phyloP scores from a whole-genome alignment of 1,140 invertebrate species.

The Leptinotarsa texana region DNA sequence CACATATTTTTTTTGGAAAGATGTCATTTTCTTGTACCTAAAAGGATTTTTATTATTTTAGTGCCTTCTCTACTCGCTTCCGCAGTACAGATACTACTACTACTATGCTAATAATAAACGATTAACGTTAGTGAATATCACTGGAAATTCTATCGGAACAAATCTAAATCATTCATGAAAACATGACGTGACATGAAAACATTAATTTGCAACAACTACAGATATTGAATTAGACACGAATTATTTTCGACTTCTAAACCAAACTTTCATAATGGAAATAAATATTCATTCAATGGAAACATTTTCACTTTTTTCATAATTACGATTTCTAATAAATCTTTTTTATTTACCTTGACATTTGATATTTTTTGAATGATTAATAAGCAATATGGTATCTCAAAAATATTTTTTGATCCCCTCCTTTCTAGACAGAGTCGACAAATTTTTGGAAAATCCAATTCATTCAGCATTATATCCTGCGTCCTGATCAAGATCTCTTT shows the following conservation, averaged over 20 bases:
- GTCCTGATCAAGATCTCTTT: background rate
- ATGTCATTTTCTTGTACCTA: constrained; percentile 16
- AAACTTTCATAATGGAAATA: background rate
- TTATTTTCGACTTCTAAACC: background rate
- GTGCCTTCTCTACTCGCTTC: background rate
- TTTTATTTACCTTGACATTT: constrained; percentile 12
- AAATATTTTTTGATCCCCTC: background rate
- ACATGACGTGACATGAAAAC: no score
- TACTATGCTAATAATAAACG: background rate
- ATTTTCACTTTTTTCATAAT: no score
- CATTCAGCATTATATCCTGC: background rate
- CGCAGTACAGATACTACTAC: no score
- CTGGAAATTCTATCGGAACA: no score
- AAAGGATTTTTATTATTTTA: background rate
- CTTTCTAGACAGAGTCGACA: constrained; percentile 16
- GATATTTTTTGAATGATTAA: background rate
- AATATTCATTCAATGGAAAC: no score
- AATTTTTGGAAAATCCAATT: constrained; percentile 20
- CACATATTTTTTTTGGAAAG: constrained; percentile 11
- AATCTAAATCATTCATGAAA: no score
- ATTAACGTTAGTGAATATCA: no score
- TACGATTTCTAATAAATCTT: background rate
- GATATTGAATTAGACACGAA: no score
- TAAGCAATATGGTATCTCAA: background rate
- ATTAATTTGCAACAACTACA: no score